Percentiles rank a stretch among this genome's conserved stretches.
phyloP scores from a whole-genome alignment of 2,797 vertebrate genomes.

The Rhynchotus rufescens region DNA sequence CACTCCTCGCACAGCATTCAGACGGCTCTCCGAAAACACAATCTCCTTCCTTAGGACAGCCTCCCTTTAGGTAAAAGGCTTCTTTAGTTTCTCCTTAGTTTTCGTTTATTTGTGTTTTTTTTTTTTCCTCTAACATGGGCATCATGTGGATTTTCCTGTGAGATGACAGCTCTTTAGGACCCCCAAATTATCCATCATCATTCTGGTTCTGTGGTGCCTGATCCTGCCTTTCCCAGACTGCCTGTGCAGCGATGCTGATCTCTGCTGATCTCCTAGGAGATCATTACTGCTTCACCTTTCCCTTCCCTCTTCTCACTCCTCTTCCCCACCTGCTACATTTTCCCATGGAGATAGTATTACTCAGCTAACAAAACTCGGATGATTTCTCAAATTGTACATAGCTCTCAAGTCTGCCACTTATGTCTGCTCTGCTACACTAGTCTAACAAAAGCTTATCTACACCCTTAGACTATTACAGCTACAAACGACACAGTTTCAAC shows the following conservation, averaged over 20 bases:
- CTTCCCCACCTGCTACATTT: conserved; percentile 51
- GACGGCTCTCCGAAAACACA: neutral
- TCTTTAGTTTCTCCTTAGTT: neutral
- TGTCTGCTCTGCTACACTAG: neutral
- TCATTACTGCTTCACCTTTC: conserved; percentile 71
- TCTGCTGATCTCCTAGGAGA: conserved; percentile 55
- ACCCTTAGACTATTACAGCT: conserved; percentile 21
- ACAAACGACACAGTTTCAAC: conserved; percentile 44
- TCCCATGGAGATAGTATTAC: conserved; percentile 66
- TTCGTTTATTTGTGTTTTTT: neutral
- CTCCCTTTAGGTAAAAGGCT: neutral
- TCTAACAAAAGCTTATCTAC: conserved; percentile 44
- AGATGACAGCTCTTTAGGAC: neutral
- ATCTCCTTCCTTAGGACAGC: neutral
- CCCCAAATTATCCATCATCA: neutral
- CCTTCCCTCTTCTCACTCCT: conserved; percentile 25
- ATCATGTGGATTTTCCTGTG: neutral
- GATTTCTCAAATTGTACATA: conserved; percentile 61
- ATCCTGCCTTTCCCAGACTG: neutral
- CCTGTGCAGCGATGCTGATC: neutral
- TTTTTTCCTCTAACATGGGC: rapidly evolving
- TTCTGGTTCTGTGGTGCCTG: neutral
- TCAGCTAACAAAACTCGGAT: conserved; percentile 63
- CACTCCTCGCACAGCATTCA: neutral
- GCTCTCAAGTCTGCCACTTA: conserved; percentile 42